Evolutionary conservation across 2,797 vertebrate species (phyloP).

Genomic region (Semaprochilodus insignis): DNA sequence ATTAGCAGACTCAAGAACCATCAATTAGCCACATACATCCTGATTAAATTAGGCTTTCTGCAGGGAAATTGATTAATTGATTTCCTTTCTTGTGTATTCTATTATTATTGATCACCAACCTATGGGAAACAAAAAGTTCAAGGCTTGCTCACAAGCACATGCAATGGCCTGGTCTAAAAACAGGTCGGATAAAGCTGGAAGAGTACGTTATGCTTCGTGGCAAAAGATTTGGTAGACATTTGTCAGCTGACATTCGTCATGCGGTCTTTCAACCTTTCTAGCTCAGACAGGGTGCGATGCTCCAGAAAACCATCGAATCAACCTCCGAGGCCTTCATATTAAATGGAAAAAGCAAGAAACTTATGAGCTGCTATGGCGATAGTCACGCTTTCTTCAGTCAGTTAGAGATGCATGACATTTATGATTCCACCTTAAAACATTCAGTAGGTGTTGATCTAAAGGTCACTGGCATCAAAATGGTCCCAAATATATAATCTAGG

Average conservation of each 20-base stretch:
- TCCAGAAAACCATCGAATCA: background rate
- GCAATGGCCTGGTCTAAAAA: background rate
- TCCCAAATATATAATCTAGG: background rate
- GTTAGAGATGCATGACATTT: background rate
- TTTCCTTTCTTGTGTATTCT: constrained; percentile 65
- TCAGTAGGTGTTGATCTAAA: no score
- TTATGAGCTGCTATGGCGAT: background rate
- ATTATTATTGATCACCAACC: constrained; percentile 69
- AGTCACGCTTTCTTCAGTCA: background rate
- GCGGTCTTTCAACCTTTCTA: constrained; percentile 27
- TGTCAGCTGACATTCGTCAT: background rate
- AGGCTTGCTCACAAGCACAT: constrained; percentile 1
- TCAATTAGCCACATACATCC: constrained; percentile 67
- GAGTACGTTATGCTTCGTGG: constrained; percentile 19
- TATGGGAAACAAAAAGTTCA: constrained; percentile 46
- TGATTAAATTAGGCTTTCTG: constrained; percentile 73
- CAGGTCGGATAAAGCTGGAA: background rate
- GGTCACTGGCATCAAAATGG: no score
- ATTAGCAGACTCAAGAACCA: constrained; percentile 70
- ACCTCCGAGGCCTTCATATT: background rate
- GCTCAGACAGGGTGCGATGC: background rate
- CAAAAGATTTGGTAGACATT: background rate
- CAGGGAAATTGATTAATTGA: constrained; percentile 71
- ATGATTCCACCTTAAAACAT: background rate
- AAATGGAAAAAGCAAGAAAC: background rate